These are phyloP conservation scores for Anas platyrhynchos DNA, from an alignment of 2,113 vertebrate species.

Conservation along the genomic window DNA sequence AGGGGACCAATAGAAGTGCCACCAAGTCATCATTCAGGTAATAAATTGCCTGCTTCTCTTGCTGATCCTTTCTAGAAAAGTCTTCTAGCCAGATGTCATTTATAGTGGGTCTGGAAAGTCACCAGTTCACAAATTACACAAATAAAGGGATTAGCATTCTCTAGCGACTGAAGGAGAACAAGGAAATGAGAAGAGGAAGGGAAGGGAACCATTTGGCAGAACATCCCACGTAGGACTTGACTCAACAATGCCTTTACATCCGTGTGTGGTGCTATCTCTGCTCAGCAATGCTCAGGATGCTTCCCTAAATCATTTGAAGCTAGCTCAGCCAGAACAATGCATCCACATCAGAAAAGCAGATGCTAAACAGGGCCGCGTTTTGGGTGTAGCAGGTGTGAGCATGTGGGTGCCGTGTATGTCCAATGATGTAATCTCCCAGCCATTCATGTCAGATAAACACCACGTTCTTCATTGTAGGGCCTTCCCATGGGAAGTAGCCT, in stretches of 20 bases:
- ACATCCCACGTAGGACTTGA: background rate
- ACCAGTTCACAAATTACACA: background rate
- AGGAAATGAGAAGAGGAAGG: constrained; percentile 68
- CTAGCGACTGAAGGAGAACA: constrained; percentile 26
- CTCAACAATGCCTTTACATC: constrained; percentile 51
- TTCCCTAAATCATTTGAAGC: constrained; percentile 15
- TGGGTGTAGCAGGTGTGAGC: background rate
- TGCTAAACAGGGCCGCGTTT: background rate
- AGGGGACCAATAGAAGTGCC: background rate
- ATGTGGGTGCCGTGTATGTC: background rate
- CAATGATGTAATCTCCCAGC: background rate
- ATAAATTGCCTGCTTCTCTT: background rate
- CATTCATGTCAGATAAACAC: constrained; percentile 41
- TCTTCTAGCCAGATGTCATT: background rate
- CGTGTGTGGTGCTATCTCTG: constrained; percentile 33
- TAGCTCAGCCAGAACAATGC: constrained; percentile 42
- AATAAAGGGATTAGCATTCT: constrained; percentile 34
- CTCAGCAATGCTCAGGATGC: background rate
- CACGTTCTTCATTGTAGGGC: background rate
- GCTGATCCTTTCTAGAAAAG: background rate
- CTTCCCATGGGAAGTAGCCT: constrained; percentile 27
- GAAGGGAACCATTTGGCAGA: constrained; percentile 60
- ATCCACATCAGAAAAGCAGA: constrained; percentile 22
- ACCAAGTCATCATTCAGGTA: background rate
- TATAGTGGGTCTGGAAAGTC: constrained; percentile 13